Evolutionary conservation across 37 sponge, comb jelly and placozoan species (phyloP).

Genomic region (Ephydatia muelleri): DNA sequence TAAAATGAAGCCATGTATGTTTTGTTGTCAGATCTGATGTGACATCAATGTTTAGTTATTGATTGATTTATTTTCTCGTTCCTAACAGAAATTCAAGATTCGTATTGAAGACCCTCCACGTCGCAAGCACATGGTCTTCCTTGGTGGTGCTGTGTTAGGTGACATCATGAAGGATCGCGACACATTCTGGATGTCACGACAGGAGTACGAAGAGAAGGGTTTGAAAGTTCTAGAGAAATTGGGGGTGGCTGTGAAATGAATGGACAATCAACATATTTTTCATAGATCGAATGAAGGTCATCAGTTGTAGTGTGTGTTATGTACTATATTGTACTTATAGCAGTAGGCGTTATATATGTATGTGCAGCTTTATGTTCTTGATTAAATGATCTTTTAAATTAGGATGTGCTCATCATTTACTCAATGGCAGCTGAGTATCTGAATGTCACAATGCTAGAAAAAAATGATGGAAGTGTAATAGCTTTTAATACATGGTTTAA

Average conservation of each 20-base stretch:
- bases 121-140: slow-evolving; percentile 99
- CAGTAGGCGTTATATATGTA: background rate
- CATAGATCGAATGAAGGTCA: background rate
- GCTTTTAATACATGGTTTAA: too few relatives aligned
- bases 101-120: slow-evolving; percentile 99
- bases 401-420: background rate
- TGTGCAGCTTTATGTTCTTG: background rate
- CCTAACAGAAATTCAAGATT: slow-evolving; percentile 97
- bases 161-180: slow-evolving; percentile 98
- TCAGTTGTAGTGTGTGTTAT: background rate
- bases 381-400: background rate
- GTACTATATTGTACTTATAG: background rate
- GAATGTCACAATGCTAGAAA: too few relatives aligned
- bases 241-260: slow-evolving; percentile 84
- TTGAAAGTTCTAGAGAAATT: slow-evolving; percentile 94
- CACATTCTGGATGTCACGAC: slow-evolving; percentile 97
- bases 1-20: background rate
- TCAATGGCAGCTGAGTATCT: too few relatives aligned
- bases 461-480: too few relatives aligned
- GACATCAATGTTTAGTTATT: background rate
- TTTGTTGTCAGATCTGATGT: background rate
- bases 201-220: slow-evolving; percentile 98
- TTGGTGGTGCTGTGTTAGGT: slow-evolving; percentile 97
- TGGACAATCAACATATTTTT: background rate
- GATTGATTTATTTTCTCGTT: background rate